Evolutionary conservation across 2,113 vertebrate genomes (phyloP).

Genomic region (Phalacrocorax carbo): DNA sequence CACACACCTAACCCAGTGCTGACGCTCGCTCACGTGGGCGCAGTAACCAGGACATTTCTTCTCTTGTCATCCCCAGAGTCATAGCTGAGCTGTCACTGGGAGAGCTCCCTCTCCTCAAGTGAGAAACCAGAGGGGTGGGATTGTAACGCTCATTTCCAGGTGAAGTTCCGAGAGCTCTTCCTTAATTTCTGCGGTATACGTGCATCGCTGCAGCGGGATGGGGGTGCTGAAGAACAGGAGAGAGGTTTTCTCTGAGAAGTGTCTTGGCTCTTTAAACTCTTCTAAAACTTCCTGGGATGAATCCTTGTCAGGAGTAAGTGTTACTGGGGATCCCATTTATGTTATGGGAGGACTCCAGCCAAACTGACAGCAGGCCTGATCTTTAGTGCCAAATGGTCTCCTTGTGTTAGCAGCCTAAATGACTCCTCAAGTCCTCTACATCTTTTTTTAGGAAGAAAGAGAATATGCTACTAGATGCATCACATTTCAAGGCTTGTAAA

Average conservation of each 20-base stretch:
- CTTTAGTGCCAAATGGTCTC: neutral
- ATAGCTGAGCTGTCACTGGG: neutral
- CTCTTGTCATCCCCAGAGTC: neutral
- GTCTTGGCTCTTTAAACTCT: neutral
- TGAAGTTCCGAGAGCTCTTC: neutral
- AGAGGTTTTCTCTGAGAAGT: neutral
- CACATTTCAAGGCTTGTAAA: neutral
- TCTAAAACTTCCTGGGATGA: neutral
- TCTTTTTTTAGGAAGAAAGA: neutral
- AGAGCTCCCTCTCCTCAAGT: neutral
- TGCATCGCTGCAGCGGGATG: rapidly evolving
- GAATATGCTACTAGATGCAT: neutral
- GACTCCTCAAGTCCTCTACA: neutral
- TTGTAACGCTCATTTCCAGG: neutral
- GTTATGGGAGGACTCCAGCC: neutral
- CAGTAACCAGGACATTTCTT: neutral
- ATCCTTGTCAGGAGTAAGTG: neutral
- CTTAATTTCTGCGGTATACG: rapidly evolving
- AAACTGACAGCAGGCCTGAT: neutral
- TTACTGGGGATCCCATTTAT: neutral
- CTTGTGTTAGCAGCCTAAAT: neutral
- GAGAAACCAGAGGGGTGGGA: neutral
- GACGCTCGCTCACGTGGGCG: rapidly evolving
- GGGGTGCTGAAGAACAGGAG: neutral
- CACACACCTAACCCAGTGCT: neutral